Percentiles rank a stretch among this genome's conserved stretches.
Evolutionary conservation across 2,888 invertebrate species (phyloP).

Genomic region (Hemistola chrysoprasaria): DNA sequence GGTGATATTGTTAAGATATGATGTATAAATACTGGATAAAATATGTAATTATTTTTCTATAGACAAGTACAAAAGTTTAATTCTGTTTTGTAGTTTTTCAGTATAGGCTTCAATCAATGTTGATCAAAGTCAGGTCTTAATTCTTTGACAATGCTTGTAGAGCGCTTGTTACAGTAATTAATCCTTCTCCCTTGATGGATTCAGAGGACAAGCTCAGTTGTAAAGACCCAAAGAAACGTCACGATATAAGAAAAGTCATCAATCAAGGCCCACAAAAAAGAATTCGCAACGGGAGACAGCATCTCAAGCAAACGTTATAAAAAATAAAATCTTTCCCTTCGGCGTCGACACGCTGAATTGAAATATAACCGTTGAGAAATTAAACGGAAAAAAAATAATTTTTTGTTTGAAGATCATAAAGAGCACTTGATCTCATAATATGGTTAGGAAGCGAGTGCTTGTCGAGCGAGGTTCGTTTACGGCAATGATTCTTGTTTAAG

Average conservation of each 20-base stretch:
- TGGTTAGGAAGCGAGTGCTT: slow-evolving; percentile 20
- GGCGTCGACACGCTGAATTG: slow-evolving; percentile 52
- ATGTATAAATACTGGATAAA: no score
- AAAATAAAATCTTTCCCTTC: slow-evolving; percentile 47
- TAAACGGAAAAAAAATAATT: slow-evolving; percentile 33
- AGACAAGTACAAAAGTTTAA: no score
- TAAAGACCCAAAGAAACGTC: slow-evolving; percentile 55
- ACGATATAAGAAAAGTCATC: slow-evolving; percentile 64
- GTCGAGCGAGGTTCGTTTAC: slow-evolving; percentile 19
- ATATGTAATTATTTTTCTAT: no score
- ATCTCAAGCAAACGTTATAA: slow-evolving; percentile 51
- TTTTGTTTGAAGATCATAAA: slow-evolving; percentile 21
- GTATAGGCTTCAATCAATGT: no score
- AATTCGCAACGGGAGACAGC: slow-evolving; percentile 54
- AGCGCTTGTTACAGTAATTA: slow-evolving; percentile 51
- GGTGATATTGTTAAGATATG: no score
- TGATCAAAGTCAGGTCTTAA: background rate
- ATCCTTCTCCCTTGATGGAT: slow-evolving; percentile 48
- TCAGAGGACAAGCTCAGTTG: slow-evolving; percentile 43
- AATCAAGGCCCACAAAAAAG: slow-evolving; percentile 64
- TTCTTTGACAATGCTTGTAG: slow-evolving; percentile 19
- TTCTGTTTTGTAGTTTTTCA: no score
- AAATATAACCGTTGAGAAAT: slow-evolving; percentile 45
- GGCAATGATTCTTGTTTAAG: slow-evolving; percentile 17
- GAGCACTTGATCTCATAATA: slow-evolving; percentile 23